Evolutionary conservation across 2,797 vertebrate species (phyloP).

Genomic region (Mergus octosetaceus): DNA sequence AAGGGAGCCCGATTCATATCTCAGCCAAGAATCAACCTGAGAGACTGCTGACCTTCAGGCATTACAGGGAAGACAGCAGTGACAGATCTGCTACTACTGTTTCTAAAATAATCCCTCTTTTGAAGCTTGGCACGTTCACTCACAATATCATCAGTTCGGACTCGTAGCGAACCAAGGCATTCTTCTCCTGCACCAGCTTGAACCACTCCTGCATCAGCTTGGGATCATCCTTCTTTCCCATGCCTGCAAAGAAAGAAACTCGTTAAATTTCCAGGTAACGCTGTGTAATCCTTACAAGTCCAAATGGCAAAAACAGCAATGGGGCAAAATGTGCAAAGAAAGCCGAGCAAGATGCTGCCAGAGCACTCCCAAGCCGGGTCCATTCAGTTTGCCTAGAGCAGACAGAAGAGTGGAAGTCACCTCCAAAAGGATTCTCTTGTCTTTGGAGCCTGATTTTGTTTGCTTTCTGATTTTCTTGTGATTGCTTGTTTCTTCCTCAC

Average conservation of each 20-base stretch:
- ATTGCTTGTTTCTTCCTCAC: constrained; percentile 11
- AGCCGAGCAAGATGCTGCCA: constrained; percentile 80
- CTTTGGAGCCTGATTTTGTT: neutral
- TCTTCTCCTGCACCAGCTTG: constrained; percentile 98
- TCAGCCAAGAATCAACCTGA: neutral
- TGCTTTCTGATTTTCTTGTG: neutral
- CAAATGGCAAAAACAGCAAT: constrained; percentile 61
- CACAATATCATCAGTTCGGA: constrained; percentile 99
- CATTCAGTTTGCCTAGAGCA: constrained; percentile 67
- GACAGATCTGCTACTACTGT: neutral
- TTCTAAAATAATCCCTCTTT: neutral
- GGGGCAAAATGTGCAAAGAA: constrained; percentile 83
- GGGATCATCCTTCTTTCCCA: constrained; percentile 99
- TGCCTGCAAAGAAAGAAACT: constrained; percentile 84
- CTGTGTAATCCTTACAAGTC: constrained; percentile 61
- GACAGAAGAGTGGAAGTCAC: neutral
- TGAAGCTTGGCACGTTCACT: constrained; percentile 72
- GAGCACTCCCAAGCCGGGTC: constrained; percentile 76
- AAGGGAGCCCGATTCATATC: neutral
- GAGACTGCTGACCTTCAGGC: neutral
- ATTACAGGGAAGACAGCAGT: neutral
- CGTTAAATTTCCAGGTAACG: constrained; percentile 29
- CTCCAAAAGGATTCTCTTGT: constrained; percentile 40
- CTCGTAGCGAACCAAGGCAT: constrained; percentile 97
- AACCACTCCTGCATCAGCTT: constrained; percentile 99